phyloP scores from a whole-genome alignment of 2,888 invertebrate species.

The Platynereis dumerilii region DNA sequence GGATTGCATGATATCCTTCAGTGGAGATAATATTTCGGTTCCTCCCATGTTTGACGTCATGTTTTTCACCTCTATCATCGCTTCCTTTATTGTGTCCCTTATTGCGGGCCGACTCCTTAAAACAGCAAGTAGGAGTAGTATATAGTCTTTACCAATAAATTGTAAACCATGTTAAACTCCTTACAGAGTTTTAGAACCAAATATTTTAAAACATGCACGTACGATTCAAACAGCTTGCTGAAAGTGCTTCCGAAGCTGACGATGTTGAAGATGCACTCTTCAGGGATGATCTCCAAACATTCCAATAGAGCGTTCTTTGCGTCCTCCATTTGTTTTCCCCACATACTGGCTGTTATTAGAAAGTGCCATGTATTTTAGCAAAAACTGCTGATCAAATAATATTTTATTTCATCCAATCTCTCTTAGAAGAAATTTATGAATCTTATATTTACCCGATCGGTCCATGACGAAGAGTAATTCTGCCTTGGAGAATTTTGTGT shows the following conservation, averaged over 20 bases:
- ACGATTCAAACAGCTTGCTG: background rate
- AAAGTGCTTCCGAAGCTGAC: background rate
- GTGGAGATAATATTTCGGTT: background rate
- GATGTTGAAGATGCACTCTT: slow-evolving; percentile 5
- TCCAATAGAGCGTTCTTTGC: slow-evolving; percentile 4
- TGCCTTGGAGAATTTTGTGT: background rate
- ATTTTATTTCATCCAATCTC: too few species aligned
- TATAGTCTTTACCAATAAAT: too few species aligned
- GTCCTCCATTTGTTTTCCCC: background rate
- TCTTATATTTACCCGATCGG: slow-evolving; percentile 1
- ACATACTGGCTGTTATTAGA: background rate
- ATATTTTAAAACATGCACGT: background rate
- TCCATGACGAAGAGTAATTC: slow-evolving; percentile 9
- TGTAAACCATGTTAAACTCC: too few species aligned
- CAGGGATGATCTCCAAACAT: background rate
- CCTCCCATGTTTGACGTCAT: background rate
- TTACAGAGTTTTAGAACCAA: too few species aligned
- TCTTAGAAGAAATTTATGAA: too few species aligned
- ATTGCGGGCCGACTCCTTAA: too few species aligned
- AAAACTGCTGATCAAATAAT: background rate
- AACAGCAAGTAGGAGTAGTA: too few species aligned
- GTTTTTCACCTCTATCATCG: too few species aligned
- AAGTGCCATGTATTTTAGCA: too few species aligned
- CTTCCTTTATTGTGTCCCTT: too few species aligned
- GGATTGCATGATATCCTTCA: background rate